phyloP scores from a whole-genome alignment of 2,797 vertebrate species.

The Pangasius larnaudii region DNA sequence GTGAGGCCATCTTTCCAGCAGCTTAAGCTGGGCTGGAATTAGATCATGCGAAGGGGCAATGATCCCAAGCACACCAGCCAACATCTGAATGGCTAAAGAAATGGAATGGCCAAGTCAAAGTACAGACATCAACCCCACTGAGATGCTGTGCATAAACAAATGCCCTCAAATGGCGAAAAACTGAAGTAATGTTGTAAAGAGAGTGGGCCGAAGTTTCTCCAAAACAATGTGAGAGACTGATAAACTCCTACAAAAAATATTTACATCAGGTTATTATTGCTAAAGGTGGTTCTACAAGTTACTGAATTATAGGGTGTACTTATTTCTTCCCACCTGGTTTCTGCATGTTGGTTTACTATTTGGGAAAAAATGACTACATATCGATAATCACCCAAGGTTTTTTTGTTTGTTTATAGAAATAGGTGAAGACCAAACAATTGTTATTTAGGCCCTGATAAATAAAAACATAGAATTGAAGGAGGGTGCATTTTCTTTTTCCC shows the following conservation, averaged over 20 bases:
- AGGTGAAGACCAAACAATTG: not conserved
- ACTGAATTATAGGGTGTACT: no score
- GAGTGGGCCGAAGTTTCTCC: no score
- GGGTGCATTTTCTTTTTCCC: not conserved
- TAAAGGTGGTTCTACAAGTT: no score
- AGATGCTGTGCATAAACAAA: not conserved
- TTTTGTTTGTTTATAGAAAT: not conserved
- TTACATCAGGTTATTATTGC: no score
- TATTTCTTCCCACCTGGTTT: not conserved
- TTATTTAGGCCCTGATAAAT: not conserved
- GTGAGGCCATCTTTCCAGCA: no score
- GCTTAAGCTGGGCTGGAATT: no score
- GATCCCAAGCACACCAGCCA: not conserved
- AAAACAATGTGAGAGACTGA: no score
- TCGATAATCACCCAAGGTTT: not conserved
- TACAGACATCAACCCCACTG: not conserved
- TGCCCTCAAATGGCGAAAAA: no score
- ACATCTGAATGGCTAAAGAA: not conserved
- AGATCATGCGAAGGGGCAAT: not conserved
- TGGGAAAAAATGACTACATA: no score
- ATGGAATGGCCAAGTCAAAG: not conserved
- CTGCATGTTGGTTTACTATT: not conserved
- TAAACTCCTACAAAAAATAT: no score
- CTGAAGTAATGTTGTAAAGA: no score
- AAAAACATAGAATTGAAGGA: not conserved